These are phyloP conservation scores for Enteromius afrohamiltoni DNA, from an alignment of 2,797 vertebrate species.

Conservation along the genomic window DNA sequence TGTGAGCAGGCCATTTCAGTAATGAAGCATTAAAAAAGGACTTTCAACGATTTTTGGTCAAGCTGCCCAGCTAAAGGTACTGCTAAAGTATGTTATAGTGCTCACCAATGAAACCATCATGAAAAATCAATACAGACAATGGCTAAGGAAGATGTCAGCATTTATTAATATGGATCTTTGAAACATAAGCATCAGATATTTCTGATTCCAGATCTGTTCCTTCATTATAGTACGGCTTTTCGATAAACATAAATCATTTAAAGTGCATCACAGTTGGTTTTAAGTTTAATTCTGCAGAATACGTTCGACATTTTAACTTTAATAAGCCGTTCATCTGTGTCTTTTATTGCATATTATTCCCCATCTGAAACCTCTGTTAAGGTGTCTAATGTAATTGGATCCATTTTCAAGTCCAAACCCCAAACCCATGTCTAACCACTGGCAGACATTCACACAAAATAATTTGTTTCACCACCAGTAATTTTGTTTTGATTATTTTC, in stretches of 20 bases:
- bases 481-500: slow-evolving; percentile 44
- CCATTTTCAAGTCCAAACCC: slow-evolving; percentile 24
- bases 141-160: slow-evolving; percentile 66
- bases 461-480: slow-evolving; percentile 33
- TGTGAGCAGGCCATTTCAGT: slow-evolving; percentile 59
- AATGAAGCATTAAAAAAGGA: slow-evolving; percentile 69
- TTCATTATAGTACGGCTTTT: slow-evolving; percentile 59
- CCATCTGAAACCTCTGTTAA: slow-evolving; percentile 13
- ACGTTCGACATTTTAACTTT: slow-evolving; percentile 5
- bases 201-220: slow-evolving; percentile 66
- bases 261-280: slow-evolving; percentile 56
- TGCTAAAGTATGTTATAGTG: slow-evolving; percentile 67
- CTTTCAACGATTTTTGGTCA: slow-evolving; percentile 68
- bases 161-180: slow-evolving; percentile 70
- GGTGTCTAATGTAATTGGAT: slow-evolving; percentile 30
- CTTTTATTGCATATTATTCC: slow-evolving; percentile 15
- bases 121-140: slow-evolving; percentile 75
- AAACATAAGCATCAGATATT: slow-evolving; percentile 66
- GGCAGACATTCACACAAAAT: slow-evolving; percentile 42
- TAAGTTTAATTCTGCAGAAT: slow-evolving; percentile 57
- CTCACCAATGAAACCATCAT: slow-evolving; percentile 75
- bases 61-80: slow-evolving; percentile 60
- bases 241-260: slow-evolving; percentile 64
- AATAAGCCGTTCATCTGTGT: slow-evolving; percentile 23
- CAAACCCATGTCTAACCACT: slow-evolving; percentile 10